phyloP scores from a whole-genome alignment of 2,797 vertebrate genomes.

The Sciaenops ocellatus region DNA sequence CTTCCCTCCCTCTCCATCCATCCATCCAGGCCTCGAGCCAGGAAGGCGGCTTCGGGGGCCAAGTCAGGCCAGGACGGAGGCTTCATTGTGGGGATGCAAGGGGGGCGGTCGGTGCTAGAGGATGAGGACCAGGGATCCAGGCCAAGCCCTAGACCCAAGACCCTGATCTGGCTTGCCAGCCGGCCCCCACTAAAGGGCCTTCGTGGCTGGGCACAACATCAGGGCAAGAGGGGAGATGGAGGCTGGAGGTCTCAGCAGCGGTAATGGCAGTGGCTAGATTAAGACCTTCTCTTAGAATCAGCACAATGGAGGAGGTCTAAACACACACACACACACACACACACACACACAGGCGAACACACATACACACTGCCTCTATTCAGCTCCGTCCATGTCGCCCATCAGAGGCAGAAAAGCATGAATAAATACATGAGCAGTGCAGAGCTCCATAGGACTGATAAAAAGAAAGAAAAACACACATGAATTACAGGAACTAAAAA shows the following conservation, averaged over 20 bases:
- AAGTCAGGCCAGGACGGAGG: conserved; percentile 74
- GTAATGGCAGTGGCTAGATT: conserved; percentile 84
- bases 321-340: conserved; percentile 26
- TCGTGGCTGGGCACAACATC: conserved; percentile 74
- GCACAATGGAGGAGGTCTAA: conserved; percentile 75
- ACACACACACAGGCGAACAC: conserved; percentile 27
- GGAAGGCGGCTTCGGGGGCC: conserved; percentile 75
- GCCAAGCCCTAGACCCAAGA: conserved; percentile 82
- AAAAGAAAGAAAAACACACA: conserved; percentile 70
- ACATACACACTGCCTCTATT: conserved; percentile 65
- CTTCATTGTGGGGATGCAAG: conserved; percentile 68
- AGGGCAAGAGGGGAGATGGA: conserved; percentile 73
- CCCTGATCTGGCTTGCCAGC: conserved; percentile 79
- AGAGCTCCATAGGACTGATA: conserved; percentile 75
- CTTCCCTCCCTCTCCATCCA: conserved; percentile 63
- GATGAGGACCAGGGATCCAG: conserved; percentile 75
- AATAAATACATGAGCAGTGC: conserved; percentile 81
- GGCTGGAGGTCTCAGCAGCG: conserved; percentile 78
- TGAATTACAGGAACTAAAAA: conserved; percentile 70
- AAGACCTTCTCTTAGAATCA: conserved; percentile 83
- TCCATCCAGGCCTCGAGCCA: conserved; percentile 78
- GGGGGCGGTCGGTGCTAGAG: conserved; percentile 62
- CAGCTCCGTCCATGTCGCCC: conserved; percentile 71
- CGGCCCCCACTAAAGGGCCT: conserved; percentile 76
- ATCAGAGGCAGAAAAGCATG: conserved; percentile 78